Conservation (phyloP, 2,888 invertebrate species). For the Hartigia nigra region DNA sequence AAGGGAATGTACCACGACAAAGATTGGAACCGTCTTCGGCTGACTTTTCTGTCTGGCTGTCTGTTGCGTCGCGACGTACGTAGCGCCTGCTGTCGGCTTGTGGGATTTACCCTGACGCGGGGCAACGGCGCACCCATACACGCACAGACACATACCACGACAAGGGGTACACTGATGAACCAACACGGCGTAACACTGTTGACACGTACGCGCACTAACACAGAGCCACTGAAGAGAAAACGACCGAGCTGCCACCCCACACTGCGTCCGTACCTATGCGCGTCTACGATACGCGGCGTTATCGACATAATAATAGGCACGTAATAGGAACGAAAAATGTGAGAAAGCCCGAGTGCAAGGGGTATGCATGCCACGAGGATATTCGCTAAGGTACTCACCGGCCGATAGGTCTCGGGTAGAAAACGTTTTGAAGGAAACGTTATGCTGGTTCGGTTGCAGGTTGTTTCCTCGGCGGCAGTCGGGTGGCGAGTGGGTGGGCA, state of each 20-base stretch:
- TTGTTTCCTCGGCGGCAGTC: conserved; percentile 65
- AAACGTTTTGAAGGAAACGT: conserved; percentile 53
- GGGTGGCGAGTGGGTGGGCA: conserved; percentile 66
- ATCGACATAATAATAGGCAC: conserved; percentile 7
- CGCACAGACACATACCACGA: conserved; percentile 9
- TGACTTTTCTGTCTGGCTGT: background rate
- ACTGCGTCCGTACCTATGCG: conserved; percentile 1
- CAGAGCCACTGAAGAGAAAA: conserved; percentile 9
- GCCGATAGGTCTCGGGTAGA: conserved; percentile 33
- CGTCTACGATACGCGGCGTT: conserved; percentile 17
- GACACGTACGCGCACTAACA: conserved; percentile 14
- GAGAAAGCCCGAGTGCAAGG: background rate
- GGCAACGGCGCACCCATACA: conserved; percentile 11
- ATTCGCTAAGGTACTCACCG: conserved; percentile 15
- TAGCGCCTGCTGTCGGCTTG: background rate
- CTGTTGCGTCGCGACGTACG: background rate
- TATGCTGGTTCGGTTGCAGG: conserved; percentile 59
- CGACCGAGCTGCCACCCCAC: conserved; percentile 5
- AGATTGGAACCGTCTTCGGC: background rate
- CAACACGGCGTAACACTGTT: conserved; percentile 15
- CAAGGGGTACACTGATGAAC: conserved; percentile 2
- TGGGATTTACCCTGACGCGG: conserved; percentile 2
- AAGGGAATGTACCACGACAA: background rate
- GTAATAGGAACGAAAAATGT: conserved; percentile 6
- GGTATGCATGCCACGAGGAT: background rate